Evolutionary conservation across 1,140 invertebrate genomes (phyloP).

Genomic region (Pentalonia nigronervosa): DNA sequence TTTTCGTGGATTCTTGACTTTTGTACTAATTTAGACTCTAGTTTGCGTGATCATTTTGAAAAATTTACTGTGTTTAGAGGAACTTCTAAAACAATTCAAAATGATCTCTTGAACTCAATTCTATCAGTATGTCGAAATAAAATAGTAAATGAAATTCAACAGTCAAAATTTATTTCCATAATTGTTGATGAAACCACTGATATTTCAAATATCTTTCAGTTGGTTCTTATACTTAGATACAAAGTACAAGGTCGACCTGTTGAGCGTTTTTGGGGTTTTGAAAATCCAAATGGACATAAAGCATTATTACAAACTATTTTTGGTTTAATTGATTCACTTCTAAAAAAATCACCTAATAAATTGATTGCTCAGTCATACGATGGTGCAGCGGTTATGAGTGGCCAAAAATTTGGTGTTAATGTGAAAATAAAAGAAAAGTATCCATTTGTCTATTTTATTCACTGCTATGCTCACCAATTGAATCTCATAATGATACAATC

Average conservation of each 20-base stretch:
- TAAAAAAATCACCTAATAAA: conserved; percentile 61
- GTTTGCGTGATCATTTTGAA: conserved; percentile 62
- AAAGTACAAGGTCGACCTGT: conserved; percentile 61
- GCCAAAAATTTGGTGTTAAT: conserved; percentile 61
- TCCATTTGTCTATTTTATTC: conserved; percentile 62
- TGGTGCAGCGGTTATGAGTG: conserved; percentile 60
- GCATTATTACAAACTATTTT: background rate
- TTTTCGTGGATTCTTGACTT: conserved; percentile 59
- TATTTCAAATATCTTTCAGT: conserved; percentile 60
- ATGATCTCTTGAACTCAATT: background rate
- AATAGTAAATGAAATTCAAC: conserved; percentile 62
- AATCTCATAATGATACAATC: conserved; percentile 36
- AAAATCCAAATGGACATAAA: conserved; percentile 61
- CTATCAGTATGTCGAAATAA: conserved; percentile 61
- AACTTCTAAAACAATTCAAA: background rate
- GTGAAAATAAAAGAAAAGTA: conserved; percentile 61
- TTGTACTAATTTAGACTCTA: conserved; percentile 60
- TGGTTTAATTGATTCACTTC: conserved; percentile 22
- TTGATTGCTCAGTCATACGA: conserved; percentile 5
- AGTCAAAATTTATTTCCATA: conserved; percentile 61
- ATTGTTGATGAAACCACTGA: conserved; percentile 63
- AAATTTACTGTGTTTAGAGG: conserved; percentile 38
- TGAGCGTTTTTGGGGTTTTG: conserved; percentile 63
- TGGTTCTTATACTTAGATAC: conserved; percentile 58
- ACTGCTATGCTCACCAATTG: conserved; percentile 59